Evolutionary conservation across 2,797 vertebrate species (phyloP).

Genomic region (Oreortyx pictus): DNA sequence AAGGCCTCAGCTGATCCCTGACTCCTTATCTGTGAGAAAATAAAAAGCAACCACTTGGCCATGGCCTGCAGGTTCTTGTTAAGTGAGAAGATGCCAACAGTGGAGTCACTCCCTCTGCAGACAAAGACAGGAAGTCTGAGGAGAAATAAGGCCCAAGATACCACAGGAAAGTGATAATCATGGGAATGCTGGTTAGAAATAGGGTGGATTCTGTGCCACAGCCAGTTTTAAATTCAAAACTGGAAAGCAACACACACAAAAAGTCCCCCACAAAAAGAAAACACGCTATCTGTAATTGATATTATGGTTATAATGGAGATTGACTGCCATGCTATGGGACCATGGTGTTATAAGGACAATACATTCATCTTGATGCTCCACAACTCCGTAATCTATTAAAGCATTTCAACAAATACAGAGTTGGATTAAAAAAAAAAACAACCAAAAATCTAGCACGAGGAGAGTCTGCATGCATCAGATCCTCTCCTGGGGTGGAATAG

Average conservation of each 20-base stretch:
- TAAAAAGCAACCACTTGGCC: background rate
- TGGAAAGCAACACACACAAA: background rate
- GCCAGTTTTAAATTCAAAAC: background rate
- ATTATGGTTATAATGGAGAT: background rate
- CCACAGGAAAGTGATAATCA: background rate
- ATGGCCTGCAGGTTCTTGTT: background rate
- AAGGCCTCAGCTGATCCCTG: background rate
- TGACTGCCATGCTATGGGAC: background rate
- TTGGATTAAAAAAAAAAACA: background rate
- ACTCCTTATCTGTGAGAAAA: background rate
- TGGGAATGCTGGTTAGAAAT: background rate
- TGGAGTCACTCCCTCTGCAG: background rate
- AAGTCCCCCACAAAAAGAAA: background rate
- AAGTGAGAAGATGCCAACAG: background rate
- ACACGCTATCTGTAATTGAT: background rate
- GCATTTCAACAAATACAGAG: background rate
- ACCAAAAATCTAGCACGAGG: background rate
- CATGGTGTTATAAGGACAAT: background rate
- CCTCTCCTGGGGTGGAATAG: background rate
- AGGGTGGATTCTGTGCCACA: background rate
- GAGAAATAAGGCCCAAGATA: conserved; percentile 7
- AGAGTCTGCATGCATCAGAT: background rate
- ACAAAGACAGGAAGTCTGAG: conserved; percentile 49
- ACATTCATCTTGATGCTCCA: background rate
- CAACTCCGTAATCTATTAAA: background rate